Percentiles rank a stretch among this genome's conserved stretches.
Conservation (phyloP, 2,888 invertebrate species). For the Limenitis camilla region DNA sequence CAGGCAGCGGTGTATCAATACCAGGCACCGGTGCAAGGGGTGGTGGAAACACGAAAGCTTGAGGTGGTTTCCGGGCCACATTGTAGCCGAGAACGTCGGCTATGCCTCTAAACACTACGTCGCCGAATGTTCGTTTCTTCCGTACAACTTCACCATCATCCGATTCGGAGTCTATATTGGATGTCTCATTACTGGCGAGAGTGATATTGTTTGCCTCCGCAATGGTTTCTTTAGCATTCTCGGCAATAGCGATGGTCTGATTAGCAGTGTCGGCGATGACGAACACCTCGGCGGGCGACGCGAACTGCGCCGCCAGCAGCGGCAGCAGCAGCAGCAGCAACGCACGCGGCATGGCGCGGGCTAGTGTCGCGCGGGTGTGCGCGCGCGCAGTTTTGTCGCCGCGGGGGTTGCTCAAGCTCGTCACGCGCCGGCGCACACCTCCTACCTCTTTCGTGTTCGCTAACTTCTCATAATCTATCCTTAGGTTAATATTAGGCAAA, state of each 20-base stretch:
- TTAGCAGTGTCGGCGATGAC: constrained; percentile 26
- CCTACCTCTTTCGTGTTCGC: constrained; percentile 15
- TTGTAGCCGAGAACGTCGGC: constrained; percentile 67
- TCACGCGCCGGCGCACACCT: constrained; percentile 35
- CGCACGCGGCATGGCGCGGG: constrained; percentile 57
- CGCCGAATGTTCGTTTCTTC: constrained; percentile 68
- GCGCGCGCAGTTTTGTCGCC: constrained; percentile 57
- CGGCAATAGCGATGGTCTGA: constrained; percentile 27
- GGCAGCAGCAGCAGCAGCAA: constrained; percentile 35
- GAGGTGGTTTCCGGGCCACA: constrained; percentile 54
- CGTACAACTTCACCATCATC: constrained; percentile 54
- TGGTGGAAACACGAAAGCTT: constrained; percentile 51
- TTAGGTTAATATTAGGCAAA: constrained; percentile 8
- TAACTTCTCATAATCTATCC: constrained; percentile 16
- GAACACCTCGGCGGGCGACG: constrained; percentile 24
- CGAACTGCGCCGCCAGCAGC: constrained; percentile 32
- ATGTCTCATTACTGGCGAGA: constrained; percentile 32
- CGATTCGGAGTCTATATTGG: constrained; percentile 31
- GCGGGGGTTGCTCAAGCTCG: constrained; percentile 49
- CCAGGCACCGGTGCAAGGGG: constrained; percentile 63
- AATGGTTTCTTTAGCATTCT: constrained; percentile 33
- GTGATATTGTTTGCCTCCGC: constrained; percentile 26
- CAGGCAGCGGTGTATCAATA: no score
- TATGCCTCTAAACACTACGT: constrained; percentile 66
- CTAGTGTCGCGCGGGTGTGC: constrained; percentile 32